Conservation (phyloP, 2,888 invertebrate genomes). For the Drosophila tripunctata region DNA sequence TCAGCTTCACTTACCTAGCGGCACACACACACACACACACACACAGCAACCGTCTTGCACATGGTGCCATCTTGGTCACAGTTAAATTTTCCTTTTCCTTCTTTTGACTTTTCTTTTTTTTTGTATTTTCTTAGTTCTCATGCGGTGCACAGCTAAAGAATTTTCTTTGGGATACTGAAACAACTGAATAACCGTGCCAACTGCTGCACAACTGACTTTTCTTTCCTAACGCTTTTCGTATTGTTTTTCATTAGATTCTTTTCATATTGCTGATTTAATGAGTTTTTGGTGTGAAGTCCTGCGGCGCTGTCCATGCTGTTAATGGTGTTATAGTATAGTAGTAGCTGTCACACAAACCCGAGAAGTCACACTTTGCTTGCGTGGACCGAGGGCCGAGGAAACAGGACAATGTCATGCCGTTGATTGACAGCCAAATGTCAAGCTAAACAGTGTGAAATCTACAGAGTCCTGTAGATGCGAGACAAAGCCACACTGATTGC, state of each 20-base stretch:
- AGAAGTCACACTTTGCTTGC: constrained; percentile 65
- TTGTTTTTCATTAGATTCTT: constrained; percentile 15
- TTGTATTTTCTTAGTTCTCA: constrained; percentile 40
- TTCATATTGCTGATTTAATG: constrained; percentile 66
- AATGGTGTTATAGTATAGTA: constrained; percentile 68
- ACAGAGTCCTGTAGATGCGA: constrained; percentile 40
- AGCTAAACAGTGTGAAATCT: constrained; percentile 76
- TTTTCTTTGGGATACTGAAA: constrained; percentile 29
- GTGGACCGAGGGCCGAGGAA: too few species aligned
- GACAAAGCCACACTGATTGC: constrained; percentile 72
- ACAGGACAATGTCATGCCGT: constrained; percentile 56
- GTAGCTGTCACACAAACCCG: constrained; percentile 63
- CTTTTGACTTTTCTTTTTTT: constrained; percentile 5
- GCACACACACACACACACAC: not conserved
- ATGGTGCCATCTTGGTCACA: constrained; percentile 48
- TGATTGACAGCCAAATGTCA: constrained; percentile 77
- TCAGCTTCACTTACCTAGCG: constrained; percentile 47
- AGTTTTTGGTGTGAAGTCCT: constrained; percentile 74
- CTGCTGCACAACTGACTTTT: constrained; percentile 55
- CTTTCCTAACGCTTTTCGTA: constrained; percentile 60
- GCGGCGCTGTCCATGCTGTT: constrained; percentile 62
- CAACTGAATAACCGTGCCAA: not conserved
- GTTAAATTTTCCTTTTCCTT: constrained; percentile 29
- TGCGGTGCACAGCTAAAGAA: constrained; percentile 61
- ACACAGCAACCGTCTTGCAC: constrained; percentile 43